Base-by-base conservation (phyloP, 2,113 vertebrate genomes). In the Rynchops niger region DNA sequence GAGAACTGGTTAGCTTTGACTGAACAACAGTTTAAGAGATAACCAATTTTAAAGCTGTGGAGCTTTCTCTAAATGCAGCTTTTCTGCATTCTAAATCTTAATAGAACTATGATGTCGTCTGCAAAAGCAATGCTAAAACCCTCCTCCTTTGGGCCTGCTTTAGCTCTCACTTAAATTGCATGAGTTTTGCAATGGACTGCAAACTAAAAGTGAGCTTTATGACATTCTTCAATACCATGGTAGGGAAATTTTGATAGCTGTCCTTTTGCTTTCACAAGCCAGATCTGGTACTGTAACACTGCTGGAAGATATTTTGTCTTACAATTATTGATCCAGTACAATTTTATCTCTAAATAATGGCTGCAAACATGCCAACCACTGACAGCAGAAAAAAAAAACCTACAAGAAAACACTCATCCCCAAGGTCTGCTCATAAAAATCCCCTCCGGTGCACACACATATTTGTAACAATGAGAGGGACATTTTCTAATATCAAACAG, bases 301-400 rank as follows among this genome's bases (percentile, higher is more conserved):
- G 9, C 38, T 58, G 32, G 71, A 96, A 86, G 69, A 30, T 78
- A 82, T 83, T 90, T 58, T 88, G 78, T 81, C 93, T 94, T 95
- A 83, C 63, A 89, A 65, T 76, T 82, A 97, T 83, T 94, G 94
- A 95, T 80, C 69, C 50, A 21, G 8, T 49, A 58, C 73, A 85
- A 85, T 36, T 73, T 97, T 92, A 88, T 77, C 30, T 19, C 93
- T 85, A 96, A 96, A 95, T 71, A 95, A 87, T 56, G 78, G 65
- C 90, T 97, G 65, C 90, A 95, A 82, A 97, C n/a, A 12, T 88
- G 66, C 76, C 97, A 97, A 59, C 42, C 82, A 93, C 82, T 93
- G 96, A 97, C 93, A 96, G 87, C 5, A 30, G 34, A 27, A 30
- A 72, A 47, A 32, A 32, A 13, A 43, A 36, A 34, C 3, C 42